Conservation (phyloP, 2,888 invertebrate species). For the Oligia fasciuncula region DNA sequence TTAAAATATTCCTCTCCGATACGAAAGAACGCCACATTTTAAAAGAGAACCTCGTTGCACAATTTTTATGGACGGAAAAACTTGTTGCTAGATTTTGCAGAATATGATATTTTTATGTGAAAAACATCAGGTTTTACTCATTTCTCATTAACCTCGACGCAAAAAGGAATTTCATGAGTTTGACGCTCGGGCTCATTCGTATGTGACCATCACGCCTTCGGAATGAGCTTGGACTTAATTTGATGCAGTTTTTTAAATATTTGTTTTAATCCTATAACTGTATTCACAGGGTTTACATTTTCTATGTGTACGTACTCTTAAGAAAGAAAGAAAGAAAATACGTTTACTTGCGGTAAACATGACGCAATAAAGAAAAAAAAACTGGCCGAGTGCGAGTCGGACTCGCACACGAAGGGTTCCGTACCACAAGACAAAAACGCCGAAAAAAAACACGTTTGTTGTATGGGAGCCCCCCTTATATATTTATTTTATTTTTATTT, state of each 20-base stretch:
- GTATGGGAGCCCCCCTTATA: no score
- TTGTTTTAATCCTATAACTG: background rate
- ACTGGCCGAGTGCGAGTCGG: no score
- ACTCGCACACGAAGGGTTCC: no score
- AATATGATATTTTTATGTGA: constrained; percentile 29
- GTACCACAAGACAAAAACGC: no score
- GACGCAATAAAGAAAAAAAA: no score
- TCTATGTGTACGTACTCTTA: background rate
- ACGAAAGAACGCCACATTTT: constrained; percentile 34
- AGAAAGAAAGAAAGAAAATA: no score
- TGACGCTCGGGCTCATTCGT: background rate
- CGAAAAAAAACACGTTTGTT: no score
- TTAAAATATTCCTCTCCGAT: constrained; percentile 18
- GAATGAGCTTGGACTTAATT: background rate
- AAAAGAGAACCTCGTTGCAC: constrained; percentile 18
- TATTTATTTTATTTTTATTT: no score
- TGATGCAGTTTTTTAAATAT: background rate
- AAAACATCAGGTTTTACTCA: constrained; percentile 24
- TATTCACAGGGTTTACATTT: no score
- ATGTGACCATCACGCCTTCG: background rate
- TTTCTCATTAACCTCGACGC: constrained; percentile 42
- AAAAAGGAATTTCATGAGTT: constrained; percentile 14
- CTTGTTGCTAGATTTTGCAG: constrained; percentile 27
- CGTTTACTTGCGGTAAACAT: no score
- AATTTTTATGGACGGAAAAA: constrained; percentile 39